Percentiles rank a stretch among this genome's conserved stretches.
These are phyloP conservation scores for Chitala chitala DNA, from an alignment of 2,113 vertebrate genomes.

Conservation along the genomic window DNA sequence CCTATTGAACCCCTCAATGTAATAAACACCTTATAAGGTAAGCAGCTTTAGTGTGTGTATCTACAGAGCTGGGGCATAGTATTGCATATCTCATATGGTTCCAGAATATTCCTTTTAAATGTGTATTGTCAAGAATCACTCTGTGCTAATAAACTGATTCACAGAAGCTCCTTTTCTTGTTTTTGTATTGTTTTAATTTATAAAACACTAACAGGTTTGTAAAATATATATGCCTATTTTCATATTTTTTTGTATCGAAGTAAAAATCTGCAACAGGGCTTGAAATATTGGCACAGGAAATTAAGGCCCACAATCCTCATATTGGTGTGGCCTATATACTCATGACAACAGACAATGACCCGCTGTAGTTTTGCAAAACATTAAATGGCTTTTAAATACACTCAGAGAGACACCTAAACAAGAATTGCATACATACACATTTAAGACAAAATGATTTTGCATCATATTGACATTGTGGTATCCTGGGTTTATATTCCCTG, in stretches of 20 bases:
- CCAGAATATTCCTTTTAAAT: background rate
- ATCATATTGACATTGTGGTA: no score
- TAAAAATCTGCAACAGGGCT: background rate
- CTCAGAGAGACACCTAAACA: no score
- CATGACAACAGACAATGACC: no score
- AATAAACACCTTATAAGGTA: no score
- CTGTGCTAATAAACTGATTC: background rate
- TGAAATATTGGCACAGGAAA: background rate
- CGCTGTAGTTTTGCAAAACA: no score
- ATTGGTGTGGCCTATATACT: no score
- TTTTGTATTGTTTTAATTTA: conserved; percentile 46
- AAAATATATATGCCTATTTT: conserved; percentile 30
- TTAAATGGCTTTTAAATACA: no score
- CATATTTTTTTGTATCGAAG: conserved; percentile 1
- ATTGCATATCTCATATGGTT: background rate
- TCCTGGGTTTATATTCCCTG: no score
- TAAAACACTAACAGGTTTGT: conserved; percentile 34
- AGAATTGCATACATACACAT: no score
- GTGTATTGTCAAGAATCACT: background rate
- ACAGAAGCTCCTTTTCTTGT: conserved; percentile 20
- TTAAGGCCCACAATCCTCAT: no score
- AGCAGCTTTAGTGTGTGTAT: no score
- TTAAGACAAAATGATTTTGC: no score
- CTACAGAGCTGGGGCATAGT: background rate
- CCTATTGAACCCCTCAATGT: background rate